Evolutionary conservation across 1,140 invertebrate species (phyloP).

Genomic region (Aphidius ervi): DNA sequence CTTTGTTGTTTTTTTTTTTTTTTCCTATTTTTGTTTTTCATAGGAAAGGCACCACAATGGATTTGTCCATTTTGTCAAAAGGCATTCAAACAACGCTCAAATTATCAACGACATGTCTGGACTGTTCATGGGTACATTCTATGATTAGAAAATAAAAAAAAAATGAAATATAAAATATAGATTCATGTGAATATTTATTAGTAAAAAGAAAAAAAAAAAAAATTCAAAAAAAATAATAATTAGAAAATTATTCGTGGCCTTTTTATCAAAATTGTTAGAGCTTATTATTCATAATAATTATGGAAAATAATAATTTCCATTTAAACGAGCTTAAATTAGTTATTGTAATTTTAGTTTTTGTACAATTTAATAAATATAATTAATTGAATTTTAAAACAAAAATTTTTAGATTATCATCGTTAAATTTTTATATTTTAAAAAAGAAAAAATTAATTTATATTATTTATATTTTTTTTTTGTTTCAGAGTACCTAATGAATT

Average conservation of each 20-base stretch:
- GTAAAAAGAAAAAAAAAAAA: background rate
- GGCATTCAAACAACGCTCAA: constrained; percentile 37
- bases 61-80: constrained; percentile 53
- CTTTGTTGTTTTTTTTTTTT: too few relatives aligned
- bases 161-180: constrained; percentile 16
- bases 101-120: constrained; percentile 27
- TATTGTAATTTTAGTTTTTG: constrained; percentile 7
- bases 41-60: constrained; percentile 43
- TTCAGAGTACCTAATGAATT: background rate
- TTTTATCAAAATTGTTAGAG: too few relatives aligned
- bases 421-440: too few relatives aligned
- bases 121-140: constrained; percentile 25
- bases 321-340: background rate
- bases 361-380: constrained; percentile 7
- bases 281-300: constrained; percentile 27
- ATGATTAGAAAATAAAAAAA: constrained; percentile 33
- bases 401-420: background rate
- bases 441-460: background rate
- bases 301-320: constrained; percentile 22
- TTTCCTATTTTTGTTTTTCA: too few relatives aligned
- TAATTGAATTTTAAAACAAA: background rate
- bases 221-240: too few relatives aligned
- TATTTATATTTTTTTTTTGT: background rate
- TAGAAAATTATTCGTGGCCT: too few relatives aligned
- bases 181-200: background rate